These are phyloP conservation scores for Cyanistes caeruleus DNA, from an alignment of 2,113 vertebrate genomes.

Conservation along the genomic window DNA sequence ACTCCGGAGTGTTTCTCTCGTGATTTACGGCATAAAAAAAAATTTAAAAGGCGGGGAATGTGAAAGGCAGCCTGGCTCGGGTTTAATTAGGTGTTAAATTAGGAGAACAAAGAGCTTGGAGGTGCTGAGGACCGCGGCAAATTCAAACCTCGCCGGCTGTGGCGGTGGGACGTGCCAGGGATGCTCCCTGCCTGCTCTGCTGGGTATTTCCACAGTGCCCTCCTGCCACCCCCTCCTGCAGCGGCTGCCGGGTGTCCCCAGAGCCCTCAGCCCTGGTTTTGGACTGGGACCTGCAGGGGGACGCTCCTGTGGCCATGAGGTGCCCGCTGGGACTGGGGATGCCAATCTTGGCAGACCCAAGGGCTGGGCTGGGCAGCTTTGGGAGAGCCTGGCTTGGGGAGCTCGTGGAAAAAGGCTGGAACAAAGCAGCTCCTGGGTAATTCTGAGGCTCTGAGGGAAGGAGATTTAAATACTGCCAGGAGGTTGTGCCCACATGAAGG, in stretches of 20 bases:
- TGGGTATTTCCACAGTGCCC: rapidly evolving
- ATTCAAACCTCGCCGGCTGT: neutral
- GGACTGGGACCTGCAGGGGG: rapidly evolving
- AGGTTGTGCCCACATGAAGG: neutral
- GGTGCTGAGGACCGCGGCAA: neutral
- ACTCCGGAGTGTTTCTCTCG: rapidly evolving
- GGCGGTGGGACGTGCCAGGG: neutral
- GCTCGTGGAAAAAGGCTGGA: neutral
- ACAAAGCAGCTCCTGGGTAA: neutral
- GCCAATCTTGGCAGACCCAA: rapidly evolving
- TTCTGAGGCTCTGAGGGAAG: neutral
- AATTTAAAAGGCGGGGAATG: neutral
- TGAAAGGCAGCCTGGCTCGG: neutral
- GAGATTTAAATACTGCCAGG: neutral
- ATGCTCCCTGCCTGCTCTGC: neutral
- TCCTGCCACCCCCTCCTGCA: neutral
- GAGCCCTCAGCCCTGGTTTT: rapidly evolving
- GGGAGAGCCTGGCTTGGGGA: neutral
- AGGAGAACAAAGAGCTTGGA: neutral
- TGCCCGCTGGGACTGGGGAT: neutral
- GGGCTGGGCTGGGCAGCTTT: neutral
- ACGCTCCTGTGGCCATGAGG: rapidly evolving
- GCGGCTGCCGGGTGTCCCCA: neutral
- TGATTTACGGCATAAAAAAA: neutral
- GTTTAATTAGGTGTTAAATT: neutral